Base-by-base conservation (phyloP, 2,888 invertebrate species). In the Clitarchus hookeri region DNA sequence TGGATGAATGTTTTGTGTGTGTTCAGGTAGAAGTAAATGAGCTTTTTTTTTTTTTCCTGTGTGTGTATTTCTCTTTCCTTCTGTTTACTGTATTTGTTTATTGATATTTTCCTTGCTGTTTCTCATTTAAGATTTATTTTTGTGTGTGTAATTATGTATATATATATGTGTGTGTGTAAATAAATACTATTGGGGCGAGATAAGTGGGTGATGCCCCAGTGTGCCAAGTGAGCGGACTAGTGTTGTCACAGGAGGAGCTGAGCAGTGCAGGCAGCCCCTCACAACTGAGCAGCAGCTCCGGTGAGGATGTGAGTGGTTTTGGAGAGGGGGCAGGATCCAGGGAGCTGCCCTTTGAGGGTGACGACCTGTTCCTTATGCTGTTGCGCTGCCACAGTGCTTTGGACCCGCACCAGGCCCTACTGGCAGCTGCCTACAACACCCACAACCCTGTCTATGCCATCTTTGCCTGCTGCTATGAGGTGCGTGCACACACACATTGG, bases 391-490 rank as follows among this genome's bases (percentile, higher is more conserved):
- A 89, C 84, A 85, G 86, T 27, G 87, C 85, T n/a, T 83, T 94
- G 88, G 95, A 95, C 91, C 95, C 95, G 23, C 95, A 95, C 0
- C 94, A 94, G 19, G 94, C 95, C 16, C 90, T 95, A 48, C 90
- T 95, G 25, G 93, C 93, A 23, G 94, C 94, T 9, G 94, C 95
- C 0, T 92, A 93, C 65, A 89, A 92, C 78, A 93, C 93, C 87
- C 92, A 93, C 48, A 94, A 94, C 88, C 95, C 95, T 0, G 90
- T 95, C 86, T 91, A 95, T 13, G 94, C 94, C 19, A 93, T 95
- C 87, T 92, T 95, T 80, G 95, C 95, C 23, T 94, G 94, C 87
- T 95, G 94, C 90, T 95, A 95, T 90, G 95, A 95, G 93, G 95
- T 95, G 89, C 77, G 48, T 48, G 48, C 36, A 36, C 36, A 36